Base-by-base conservation (phyloP, 2,113 vertebrate genomes). In the Pelvicachromis taeniatus region DNA sequence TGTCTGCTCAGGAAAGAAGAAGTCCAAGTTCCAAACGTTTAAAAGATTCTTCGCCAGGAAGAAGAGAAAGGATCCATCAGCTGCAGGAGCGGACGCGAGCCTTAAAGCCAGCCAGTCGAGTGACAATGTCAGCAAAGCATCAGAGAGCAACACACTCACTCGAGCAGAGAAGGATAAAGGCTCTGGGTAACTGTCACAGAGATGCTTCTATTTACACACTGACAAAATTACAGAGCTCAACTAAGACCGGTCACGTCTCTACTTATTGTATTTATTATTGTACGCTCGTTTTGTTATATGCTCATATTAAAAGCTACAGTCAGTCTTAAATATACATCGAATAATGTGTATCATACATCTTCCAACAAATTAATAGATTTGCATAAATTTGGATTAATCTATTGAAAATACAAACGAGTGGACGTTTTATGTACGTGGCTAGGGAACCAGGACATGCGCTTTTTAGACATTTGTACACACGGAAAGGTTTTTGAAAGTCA, bases 41-140 rank as follows among this genome's bases (percentile, higher is more conserved):
- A 99, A 96, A 91, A 97, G 95, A 56, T 97, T 98, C 78, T 99
- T 99, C 90, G 95, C 94, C 63, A 97, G 97, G 95, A 99, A 97
- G 95, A 98, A 98, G 93, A 97, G 95, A 87, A 98, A 97, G 91
- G 97, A 97, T 16, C 56, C 90, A 3, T 83, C 91, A 4, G 78
- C 92, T 6, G 55, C 88, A 3, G 84, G 56, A 4, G 91, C 82
- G 13, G 95, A 95, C 16, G 92, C 78, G 1, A 88, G 83, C 31
- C 90, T 97, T 53, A 97, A 96, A 88, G 91, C 93, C 19, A 97
- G 96, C 86, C 95, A 96, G 58, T 98, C 97, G 8, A 97, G 93
- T 52, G 95, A 96, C 77, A 95, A 96, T 91, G 94, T 97, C 87
- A 95, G 94, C 89, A 93, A 92, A 87, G 40, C 93, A 2, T 80